Evolutionary conservation across 2,113 vertebrate species (phyloP), one percentile per base, ranked within the genome.

Genomic region (Ia io): DNA sequence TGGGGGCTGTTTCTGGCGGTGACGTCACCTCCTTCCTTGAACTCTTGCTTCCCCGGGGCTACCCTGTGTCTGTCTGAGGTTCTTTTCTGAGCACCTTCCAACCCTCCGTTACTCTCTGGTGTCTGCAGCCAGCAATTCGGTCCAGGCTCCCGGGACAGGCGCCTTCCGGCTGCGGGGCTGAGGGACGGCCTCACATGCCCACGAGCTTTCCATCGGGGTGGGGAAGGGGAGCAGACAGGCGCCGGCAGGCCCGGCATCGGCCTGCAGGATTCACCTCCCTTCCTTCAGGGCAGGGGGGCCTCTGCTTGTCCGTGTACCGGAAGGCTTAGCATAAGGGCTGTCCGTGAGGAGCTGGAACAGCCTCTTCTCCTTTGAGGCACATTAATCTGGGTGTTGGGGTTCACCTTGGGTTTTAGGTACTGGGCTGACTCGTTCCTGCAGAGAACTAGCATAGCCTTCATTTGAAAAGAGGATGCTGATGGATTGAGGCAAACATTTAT

Each of bases 11-110:
- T 89, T 56, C 77, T 84, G 79, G 40, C 67, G n/a, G 49, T 40
- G 56, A 86, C 35, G 42, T 47, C 77, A 17, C 12, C 28, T 90
- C 59, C 30, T 84, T 71, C 53, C 90, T 80, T 74, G 73, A 87
- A 37, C 47, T 40, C 77, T 80, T 56, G 80, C 76, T 87, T 80
- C 61, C 74, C 37, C 1, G 7, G 30, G 30, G 30, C 56, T n/a
- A 4, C n/a, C 32, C 59, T 67, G 22, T 22, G 69, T 69, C 30
- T 40, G 44, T 61, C 79, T 80, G 30, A 59, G 73, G 35, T 30
- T 91, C 37, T 90, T 83, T 88, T 93, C 59, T 61, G 78, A 93
- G 92, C 28, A 20, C 42, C 63, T 90, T 78, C 71, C 77, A 53
- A 74, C 35, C 51, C 13, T 70, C 51, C 59, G 17, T 84, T 28